These are phyloP conservation scores for Trachurus trachurus DNA, from an alignment of 2,797 vertebrate genomes.

Conservation along the genomic window DNA sequence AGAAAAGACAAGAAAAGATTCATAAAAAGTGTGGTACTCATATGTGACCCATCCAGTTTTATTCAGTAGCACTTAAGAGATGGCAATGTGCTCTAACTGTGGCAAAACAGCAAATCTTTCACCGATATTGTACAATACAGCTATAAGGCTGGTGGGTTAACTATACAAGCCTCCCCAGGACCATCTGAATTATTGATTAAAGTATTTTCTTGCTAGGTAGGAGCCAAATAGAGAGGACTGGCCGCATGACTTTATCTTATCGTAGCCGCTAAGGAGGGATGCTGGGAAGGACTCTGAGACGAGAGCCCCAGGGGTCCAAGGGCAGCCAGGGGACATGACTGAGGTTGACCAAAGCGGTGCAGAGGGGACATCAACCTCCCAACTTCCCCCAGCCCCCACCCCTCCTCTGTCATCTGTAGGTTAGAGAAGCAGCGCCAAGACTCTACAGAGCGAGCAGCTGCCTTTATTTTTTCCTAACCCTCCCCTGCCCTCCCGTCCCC, in stretches of 20 bases:
- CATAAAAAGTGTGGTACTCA: conserved; percentile 8
- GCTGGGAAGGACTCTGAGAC: conserved; percentile 61
- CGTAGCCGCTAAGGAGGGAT: conserved; percentile 53
- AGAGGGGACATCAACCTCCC: conserved; percentile 45
- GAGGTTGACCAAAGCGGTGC: conserved; percentile 63
- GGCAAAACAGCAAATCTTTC: conserved; percentile 52
- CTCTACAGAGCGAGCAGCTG: conserved; percentile 87
- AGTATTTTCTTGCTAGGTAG: conserved; percentile 69
- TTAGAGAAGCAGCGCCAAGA: conserved; percentile 77
- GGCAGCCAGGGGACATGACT: conserved; percentile 78
- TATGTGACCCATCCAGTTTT: conserved; percentile 26
- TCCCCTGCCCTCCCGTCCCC: conserved; percentile 37
- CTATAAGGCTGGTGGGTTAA: conserved; percentile 56
- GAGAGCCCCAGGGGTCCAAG: conserved; percentile 69
- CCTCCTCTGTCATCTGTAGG: conserved; percentile 69
- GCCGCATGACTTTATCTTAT: conserved; percentile 60
- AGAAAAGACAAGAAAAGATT: background rate
- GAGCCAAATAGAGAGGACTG: conserved; percentile 58
- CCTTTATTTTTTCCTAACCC: conserved; percentile 78
- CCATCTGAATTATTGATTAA: conserved; percentile 76
- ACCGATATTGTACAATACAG: conserved; percentile 57
- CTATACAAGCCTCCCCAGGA: conserved; percentile 58
- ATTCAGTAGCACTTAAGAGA: conserved; percentile 32
- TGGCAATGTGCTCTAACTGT: conserved; percentile 39
- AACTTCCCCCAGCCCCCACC: background rate